Conservation (phyloP, 2,113 vertebrate species). For the Anarhynchus alexandrinus region DNA sequence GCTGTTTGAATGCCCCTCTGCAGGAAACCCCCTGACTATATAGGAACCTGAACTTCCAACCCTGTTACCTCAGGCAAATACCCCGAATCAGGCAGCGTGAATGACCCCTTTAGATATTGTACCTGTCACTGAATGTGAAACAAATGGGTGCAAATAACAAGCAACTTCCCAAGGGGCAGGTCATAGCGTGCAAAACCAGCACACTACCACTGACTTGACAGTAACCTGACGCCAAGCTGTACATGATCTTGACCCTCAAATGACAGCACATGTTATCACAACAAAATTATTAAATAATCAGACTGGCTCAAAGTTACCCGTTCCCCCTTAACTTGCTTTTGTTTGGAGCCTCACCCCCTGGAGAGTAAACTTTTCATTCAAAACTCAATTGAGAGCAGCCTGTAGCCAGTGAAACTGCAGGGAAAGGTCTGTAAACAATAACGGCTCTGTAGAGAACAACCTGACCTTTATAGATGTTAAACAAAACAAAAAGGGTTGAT, state of each 20-base stretch:
- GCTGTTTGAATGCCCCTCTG: not conserved
- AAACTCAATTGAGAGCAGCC: not conserved
- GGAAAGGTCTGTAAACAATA: constrained; percentile 61
- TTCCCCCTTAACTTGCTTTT: not conserved
- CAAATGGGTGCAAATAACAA: not conserved
- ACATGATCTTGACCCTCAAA: not conserved
- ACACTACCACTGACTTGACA: not conserved
- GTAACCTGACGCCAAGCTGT: not conserved
- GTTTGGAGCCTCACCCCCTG: not conserved
- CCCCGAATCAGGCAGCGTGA: not conserved
- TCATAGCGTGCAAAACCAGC: not conserved
- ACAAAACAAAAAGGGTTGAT: constrained; percentile 55
- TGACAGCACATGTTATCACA: not conserved
- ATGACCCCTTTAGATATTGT: not conserved
- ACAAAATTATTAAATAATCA: not conserved
- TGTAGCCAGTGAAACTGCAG: constrained; percentile 9
- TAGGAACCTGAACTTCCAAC: not conserved
- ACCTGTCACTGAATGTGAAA: not conserved
- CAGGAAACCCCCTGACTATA: not conserved
- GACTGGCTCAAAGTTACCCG: not conserved
- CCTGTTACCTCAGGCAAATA: not conserved
- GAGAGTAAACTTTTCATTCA: constrained; percentile 39
- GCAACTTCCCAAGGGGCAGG: not conserved
- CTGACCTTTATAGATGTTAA: constrained; percentile 56
- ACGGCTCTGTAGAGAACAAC: constrained; percentile 39